These are phyloP conservation scores for Glossophaga mutica DNA, from an alignment of 2,797 vertebrate genomes.

Conservation along the genomic window DNA sequence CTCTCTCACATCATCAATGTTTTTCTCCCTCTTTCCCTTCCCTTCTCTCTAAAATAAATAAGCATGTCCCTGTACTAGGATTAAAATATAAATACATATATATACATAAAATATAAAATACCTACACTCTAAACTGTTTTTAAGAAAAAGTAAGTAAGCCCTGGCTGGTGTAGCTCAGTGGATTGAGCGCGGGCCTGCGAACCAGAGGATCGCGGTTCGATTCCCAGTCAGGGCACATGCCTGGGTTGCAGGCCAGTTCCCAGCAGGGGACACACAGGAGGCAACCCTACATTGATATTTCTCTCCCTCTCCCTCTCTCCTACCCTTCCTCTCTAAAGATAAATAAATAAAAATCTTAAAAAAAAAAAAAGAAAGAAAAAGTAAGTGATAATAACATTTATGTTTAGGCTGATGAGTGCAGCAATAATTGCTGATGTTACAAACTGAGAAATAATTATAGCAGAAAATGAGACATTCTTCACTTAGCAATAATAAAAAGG, in stretches of 20 bases:
- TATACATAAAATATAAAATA: neutral
- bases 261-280: no score
- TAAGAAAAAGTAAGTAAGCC: constrained; percentile 71
- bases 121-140: constrained; percentile 50
- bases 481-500: constrained; percentile 82
- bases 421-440: constrained; percentile 54
- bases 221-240: no score
- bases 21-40: neutral
- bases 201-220: no score
- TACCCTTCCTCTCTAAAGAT: no score
- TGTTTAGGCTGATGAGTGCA: constrained; percentile 73
- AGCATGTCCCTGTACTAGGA: neutral
- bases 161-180: no score
- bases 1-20: no score
- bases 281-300: no score
- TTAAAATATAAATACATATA: neutral
- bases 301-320: no score
- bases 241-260: no score
- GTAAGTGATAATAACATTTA: constrained; percentile 75
- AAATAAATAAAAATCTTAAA: no score
- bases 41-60: neutral
- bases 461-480: constrained; percentile 77
- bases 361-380: no score
- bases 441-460: constrained; percentile 77
- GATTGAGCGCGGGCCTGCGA: no score